Evolutionary conservation across 2,113 vertebrate genomes (phyloP).

Genomic region (Laterallus jamaicensis): DNA sequence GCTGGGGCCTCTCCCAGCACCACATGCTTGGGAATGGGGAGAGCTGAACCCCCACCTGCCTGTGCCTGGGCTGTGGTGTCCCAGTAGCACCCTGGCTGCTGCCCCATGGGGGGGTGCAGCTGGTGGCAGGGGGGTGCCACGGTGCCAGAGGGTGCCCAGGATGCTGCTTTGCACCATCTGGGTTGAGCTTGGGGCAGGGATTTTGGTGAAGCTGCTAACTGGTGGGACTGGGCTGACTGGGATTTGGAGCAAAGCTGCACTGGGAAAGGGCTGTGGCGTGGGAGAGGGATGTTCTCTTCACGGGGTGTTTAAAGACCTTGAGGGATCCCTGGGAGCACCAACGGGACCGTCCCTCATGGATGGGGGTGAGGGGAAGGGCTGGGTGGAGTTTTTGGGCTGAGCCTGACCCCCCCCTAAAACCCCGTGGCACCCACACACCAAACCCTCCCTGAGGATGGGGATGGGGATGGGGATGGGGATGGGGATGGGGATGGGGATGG

Average conservation of each 20-base stretch:
- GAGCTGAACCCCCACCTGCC: accelerated
- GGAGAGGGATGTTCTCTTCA: constrained; percentile 48
- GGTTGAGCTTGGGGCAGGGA: constrained; percentile 28
- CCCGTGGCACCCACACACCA: accelerated
- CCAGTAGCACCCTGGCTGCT: not conserved
- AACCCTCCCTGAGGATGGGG: not conserved
- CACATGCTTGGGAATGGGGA: accelerated
- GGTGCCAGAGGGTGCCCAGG: not conserved
- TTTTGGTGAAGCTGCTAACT: constrained; percentile 12
- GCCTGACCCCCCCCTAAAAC: not conserved
- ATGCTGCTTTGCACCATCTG: accelerated
- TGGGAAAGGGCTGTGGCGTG: not conserved
- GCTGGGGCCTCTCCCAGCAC: not conserved
- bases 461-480: not conserved
- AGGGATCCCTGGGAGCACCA: not conserved
- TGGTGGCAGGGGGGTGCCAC: not conserved
- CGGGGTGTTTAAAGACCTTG: not conserved
- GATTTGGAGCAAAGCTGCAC: constrained; percentile 54
- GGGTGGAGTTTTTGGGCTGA: accelerated
- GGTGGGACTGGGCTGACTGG: not conserved
- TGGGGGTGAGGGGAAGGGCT: not conserved
- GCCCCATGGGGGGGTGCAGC: too few relatives aligned
- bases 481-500: accelerated
- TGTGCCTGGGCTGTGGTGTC: accelerated
- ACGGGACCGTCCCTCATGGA: not conserved